phyloP scores from a whole-genome alignment of 1,140 invertebrate species.

The Achatina immaculata region DNA sequence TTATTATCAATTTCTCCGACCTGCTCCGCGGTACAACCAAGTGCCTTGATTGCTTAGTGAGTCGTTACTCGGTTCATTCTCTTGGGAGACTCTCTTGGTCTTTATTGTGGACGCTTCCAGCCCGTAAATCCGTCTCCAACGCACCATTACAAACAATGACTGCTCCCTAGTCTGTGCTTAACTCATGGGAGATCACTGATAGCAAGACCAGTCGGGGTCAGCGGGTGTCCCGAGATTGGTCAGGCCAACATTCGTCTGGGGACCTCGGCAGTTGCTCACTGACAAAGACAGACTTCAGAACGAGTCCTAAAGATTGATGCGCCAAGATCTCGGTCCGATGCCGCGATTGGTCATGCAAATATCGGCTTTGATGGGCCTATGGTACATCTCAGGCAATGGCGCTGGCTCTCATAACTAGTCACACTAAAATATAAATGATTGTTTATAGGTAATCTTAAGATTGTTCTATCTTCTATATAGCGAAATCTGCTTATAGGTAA shows the following conservation, averaged over 20 bases:
- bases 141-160: slow-evolving; percentile 1
- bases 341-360: background rate
- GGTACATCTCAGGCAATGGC: too few relatives aligned
- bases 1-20: too few relatives aligned
- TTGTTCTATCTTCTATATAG: too few relatives aligned
- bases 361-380: background rate
- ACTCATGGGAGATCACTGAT: background rate
- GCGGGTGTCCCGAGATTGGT: background rate
- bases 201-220: background rate
- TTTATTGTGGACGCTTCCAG: background rate
- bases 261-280: background rate
- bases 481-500: too few relatives aligned
- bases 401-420: too few relatives aligned
- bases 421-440: too few relatives aligned
- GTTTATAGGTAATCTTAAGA: too few relatives aligned
- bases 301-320: background rate
- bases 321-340: background rate
- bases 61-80: too few relatives aligned
- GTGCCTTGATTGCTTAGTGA: too few relatives aligned
- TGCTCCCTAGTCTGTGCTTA: background rate
- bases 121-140: background rate
- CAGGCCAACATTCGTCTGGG: background rate
- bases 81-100: background rate
- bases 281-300: background rate
- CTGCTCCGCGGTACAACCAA: too few relatives aligned